Evolutionary conservation across 2,797 vertebrate species (phyloP), one percentile per base, ranked within the genome.

Genomic region (Esox lucius): DNA sequence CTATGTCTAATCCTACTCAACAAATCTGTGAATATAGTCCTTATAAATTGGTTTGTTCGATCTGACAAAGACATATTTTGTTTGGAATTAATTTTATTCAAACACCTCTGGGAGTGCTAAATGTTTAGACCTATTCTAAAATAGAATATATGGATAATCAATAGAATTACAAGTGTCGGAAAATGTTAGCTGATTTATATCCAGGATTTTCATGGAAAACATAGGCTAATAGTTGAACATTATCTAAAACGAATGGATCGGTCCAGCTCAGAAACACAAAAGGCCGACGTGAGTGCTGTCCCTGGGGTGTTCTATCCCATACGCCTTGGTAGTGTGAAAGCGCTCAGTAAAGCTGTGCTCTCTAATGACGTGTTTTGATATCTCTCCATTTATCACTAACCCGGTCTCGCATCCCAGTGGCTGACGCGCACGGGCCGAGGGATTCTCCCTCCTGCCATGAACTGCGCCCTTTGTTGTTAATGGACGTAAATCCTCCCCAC

Each of bases 361-460:
- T 89, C 84, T 92, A 90, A 94, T 91, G 90, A 91, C 91, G 90
- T 89, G 86, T 87, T 90, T 87, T 92, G 90, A 94, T 91, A 86
- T 89, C 86, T 86, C 88, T 91, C 88, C 91, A 91, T 93, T 93
- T 92, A 89, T 93, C 89, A 91, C 84, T 15, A 81, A 78, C 76
- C 77, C 78, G 76, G 82, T 71, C 86, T 83, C 87, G 82, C 87
- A 82, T 85, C 88, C 74, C 76, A 68, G 85, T 75, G 81, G 72
- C 84, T 88, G 82, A 82, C 84, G 82, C 86, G 75, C 88, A 76
- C 56, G 24, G 56, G 78, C 83, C 70, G 78, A 80, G 73, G 83
- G 81, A 87, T 78, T 64, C 86, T 72, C 46, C 82, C 87, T 71
- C n/a, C 87, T 85, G 86, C 85, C 88, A 80, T 66, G 84, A 85